These are phyloP conservation scores for Chiridota heheva DNA, from an alignment of 35 echinoderm and acorn worm genomes.

Conservation along the genomic window DNA sequence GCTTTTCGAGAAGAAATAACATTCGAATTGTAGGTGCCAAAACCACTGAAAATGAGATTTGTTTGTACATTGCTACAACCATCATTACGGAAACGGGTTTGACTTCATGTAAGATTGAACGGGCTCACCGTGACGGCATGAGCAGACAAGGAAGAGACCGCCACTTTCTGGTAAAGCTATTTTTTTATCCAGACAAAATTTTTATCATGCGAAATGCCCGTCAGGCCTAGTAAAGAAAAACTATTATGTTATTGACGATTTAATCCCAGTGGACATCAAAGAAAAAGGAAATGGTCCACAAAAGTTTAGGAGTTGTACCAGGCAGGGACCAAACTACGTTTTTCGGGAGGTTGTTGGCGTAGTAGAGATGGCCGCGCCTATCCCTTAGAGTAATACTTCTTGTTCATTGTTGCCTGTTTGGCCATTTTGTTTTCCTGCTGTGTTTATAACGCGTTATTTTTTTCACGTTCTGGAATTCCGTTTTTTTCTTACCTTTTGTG, in stretches of 20 bases:
- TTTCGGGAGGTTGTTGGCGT: conserved; percentile 24
- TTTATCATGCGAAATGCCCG: conserved; percentile 25
- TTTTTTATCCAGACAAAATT: conserved; percentile 24
- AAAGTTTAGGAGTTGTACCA: conserved; percentile 11
- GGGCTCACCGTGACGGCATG: background rate
- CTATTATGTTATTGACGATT: conserved; percentile 33
- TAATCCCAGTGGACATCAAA: background rate
- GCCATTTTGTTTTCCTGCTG: no score
- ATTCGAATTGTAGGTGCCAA: background rate
- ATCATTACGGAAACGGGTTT: background rate
- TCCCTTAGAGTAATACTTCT: no score
- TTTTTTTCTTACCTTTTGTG: no score
- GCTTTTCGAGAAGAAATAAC: conserved; percentile 11
- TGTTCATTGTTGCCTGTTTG: no score
- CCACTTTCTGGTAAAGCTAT: conserved; percentile 23
- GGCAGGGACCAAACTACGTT: conserved; percentile 8
- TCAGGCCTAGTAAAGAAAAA: conserved; percentile 13
- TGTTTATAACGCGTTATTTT: no score
- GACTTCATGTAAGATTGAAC: background rate
- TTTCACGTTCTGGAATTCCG: no score
- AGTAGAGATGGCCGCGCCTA: conserved; percentile 13
- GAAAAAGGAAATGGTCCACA: conserved; percentile 25
- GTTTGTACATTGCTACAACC: background rate
- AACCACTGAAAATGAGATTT: background rate
- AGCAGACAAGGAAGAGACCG: background rate